These are phyloP conservation scores for Montipora capitata DNA, from an alignment of 92 coral and sea anemone species.

Conservation along the genomic window DNA sequence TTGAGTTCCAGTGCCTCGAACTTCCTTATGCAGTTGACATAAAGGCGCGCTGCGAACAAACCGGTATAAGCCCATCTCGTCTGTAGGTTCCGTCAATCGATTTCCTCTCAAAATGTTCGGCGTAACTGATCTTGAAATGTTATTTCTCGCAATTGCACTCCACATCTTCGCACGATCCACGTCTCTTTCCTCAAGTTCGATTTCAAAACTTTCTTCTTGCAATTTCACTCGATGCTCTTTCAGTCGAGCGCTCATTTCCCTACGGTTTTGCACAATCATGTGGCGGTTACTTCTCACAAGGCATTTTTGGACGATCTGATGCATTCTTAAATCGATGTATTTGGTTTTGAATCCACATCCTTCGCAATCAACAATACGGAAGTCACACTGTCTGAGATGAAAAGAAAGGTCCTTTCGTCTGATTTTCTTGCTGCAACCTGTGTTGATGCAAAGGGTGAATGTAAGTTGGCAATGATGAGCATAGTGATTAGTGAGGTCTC, in stretches of 20 bases:
- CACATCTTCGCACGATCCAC: slow-evolving; percentile 82
- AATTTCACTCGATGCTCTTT: slow-evolving; percentile 81
- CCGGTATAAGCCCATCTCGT: background rate
- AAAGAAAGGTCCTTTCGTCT: slow-evolving; percentile 73
- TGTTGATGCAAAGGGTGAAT: slow-evolving; percentile 81
- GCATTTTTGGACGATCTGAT: slow-evolving; percentile 91
- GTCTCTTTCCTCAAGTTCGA: slow-evolving; percentile 87
- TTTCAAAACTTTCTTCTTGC: slow-evolving; percentile 82
- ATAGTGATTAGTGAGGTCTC: slow-evolving; percentile 75
- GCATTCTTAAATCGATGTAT: slow-evolving; percentile 86
- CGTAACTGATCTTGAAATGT: slow-evolving; percentile 66
- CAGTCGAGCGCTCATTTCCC: slow-evolving; percentile 83
- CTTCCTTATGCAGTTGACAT: slow-evolving; percentile 1
- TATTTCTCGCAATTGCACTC: slow-evolving; percentile 79
- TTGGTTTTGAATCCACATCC: slow-evolving; percentile 89
- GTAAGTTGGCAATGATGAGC: slow-evolving; percentile 78
- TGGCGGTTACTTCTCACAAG: slow-evolving; percentile 82
- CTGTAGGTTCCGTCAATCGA: slow-evolving; percentile 9
- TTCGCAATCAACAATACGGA: slow-evolving; percentile 81
- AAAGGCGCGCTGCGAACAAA: slow-evolving; percentile 66
- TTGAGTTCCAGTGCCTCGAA: background rate
- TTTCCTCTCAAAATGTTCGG: slow-evolving; percentile 4
- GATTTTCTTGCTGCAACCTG: slow-evolving; percentile 82
- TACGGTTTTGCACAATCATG: slow-evolving; percentile 87
- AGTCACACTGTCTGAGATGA: slow-evolving; percentile 83